Percentiles rank a stretch among this genome's conserved stretches.
phyloP scores from a whole-genome alignment of 2,113 vertebrate genomes.

The Mellivora capensis region DNA sequence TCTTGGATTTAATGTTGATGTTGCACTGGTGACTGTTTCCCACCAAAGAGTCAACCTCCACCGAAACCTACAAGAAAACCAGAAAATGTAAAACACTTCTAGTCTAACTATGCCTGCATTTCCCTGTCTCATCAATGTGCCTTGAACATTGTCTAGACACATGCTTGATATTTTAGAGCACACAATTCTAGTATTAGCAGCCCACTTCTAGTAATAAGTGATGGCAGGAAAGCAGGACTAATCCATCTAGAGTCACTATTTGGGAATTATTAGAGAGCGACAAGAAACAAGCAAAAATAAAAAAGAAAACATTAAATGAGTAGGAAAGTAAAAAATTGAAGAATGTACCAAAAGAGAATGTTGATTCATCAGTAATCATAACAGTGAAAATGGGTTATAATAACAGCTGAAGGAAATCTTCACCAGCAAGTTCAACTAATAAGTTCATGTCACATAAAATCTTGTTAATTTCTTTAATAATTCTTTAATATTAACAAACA shows the following conservation, averaged over 20 bases:
- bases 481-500: not conserved
- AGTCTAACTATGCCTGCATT: conserved; percentile 52
- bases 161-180: conserved; percentile 37
- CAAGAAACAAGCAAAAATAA: not conserved
- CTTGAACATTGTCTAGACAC: conserved; percentile 62
- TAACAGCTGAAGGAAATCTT: not conserved
- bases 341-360: not conserved
- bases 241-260: not conserved
- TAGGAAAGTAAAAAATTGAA: not conserved
- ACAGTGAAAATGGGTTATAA: not conserved
- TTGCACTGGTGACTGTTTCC: not conserved
- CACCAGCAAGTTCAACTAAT: not conserved
- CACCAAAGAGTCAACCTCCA: not conserved
- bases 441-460: not conserved
- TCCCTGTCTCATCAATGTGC: conserved; percentile 61
- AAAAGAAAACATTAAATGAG: not conserved
- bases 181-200: conserved; percentile 19
- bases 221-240: not conserved
- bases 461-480: not conserved
- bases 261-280: not conserved
- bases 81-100: conserved; percentile 19
- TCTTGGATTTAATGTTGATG: conserved; percentile 1
- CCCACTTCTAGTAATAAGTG: not conserved
- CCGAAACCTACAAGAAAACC: not conserved
- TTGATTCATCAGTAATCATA: not conserved